phyloP scores from a whole-genome alignment of 2,797 vertebrate species.

The Cyprinella venusta region DNA sequence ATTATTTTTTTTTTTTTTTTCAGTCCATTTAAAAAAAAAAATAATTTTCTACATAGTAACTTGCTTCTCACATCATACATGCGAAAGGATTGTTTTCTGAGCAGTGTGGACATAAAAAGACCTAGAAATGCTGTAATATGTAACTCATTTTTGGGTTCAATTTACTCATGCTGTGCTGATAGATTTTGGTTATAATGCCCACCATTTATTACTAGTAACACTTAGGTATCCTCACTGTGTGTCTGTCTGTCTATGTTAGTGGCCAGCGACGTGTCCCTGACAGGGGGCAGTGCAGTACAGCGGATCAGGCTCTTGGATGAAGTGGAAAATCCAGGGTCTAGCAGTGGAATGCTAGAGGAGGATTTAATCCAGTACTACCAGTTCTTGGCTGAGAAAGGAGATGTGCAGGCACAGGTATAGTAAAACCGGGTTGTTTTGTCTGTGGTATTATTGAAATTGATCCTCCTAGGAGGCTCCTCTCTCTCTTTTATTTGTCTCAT shows the following conservation, averaged over 20 bases:
- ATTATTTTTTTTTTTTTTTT: too few species aligned
- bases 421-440: neutral
- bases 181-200: neutral
- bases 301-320: constrained; percentile 94
- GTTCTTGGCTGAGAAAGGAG: constrained; percentile 97
- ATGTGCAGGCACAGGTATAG: constrained; percentile 95
- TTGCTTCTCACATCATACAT: neutral
- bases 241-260: constrained; percentile 67
- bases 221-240: neutral
- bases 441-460: neutral
- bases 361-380: constrained; percentile 99
- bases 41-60: neutral
- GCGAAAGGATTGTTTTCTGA: neutral
- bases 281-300: constrained; percentile 94
- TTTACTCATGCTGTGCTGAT: neutral
- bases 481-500: too few species aligned
- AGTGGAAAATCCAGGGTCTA: constrained; percentile 93
- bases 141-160: neutral
- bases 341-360: constrained; percentile 96
- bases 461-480: too few species aligned
- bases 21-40: neutral
- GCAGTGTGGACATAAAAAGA: neutral
- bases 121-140: neutral
- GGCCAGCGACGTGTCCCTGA: constrained; percentile 95
- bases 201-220: neutral